Evolutionary conservation across 1,140 invertebrate species (phyloP).

Genomic region (Yoshiicerus persimilis): DNA sequence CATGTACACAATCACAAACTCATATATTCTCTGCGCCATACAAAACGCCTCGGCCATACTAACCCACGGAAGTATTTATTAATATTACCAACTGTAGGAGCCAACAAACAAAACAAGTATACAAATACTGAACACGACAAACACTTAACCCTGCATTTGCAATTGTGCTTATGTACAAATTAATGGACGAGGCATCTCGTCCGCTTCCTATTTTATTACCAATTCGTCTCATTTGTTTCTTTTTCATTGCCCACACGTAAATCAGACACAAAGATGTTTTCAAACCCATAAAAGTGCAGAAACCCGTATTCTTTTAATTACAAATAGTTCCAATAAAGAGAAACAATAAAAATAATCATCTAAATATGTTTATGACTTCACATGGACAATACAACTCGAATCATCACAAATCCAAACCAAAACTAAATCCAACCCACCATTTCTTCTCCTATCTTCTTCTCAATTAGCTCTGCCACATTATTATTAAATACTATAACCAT

Average conservation of each 20-base stretch:
- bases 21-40: not conserved
- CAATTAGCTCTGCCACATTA: not conserved
- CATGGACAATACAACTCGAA: not conserved
- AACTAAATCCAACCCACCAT: not conserved
- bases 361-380: not conserved
- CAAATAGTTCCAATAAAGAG: not conserved
- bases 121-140: too few species aligned
- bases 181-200: not conserved
- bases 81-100: too few species aligned
- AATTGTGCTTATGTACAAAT: too few species aligned
- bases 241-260: not conserved
- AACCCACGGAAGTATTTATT: too few species aligned
- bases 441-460: not conserved
- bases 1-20: not conserved
- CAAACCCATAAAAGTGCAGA: not conserved
- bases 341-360: not conserved
- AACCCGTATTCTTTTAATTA: not conserved
- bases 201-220: not conserved
- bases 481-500: not conserved
- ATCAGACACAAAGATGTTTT: too few species aligned
- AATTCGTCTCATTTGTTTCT: not conserved
- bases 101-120: too few species aligned
- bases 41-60: not conserved
- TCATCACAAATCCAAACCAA: too few species aligned
- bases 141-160: too few species aligned